phyloP scores from a whole-genome alignment of 2,888 invertebrate genomes.

The Fabriciana adippe region DNA sequence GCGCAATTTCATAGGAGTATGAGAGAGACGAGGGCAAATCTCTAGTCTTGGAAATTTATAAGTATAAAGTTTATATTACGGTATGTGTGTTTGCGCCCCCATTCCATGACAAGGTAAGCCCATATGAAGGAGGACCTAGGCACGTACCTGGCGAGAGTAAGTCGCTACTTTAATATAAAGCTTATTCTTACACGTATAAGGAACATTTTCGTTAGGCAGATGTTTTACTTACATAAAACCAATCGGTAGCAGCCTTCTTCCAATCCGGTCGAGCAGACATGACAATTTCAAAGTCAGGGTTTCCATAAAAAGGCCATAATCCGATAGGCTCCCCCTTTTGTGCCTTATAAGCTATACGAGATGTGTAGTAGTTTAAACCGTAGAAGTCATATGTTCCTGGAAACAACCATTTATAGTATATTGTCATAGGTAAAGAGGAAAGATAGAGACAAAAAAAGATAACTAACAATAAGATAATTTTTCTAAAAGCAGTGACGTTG shows the following conservation, averaged over 20 bases:
- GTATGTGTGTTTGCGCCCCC: no score
- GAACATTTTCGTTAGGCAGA: background rate
- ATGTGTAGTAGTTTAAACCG: slow-evolving; percentile 84
- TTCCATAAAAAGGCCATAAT: slow-evolving; percentile 24
- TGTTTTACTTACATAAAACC: slow-evolving; percentile 47
- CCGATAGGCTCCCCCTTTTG: slow-evolving; percentile 45
- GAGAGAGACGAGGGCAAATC: no score
- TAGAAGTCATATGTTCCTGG: slow-evolving; percentile 81
- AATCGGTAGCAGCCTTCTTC: slow-evolving; percentile 38
- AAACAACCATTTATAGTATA: background rate
- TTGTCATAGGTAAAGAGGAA: background rate
- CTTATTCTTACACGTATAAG: background rate
- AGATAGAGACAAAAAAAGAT: no score
- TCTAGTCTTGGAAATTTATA: no score
- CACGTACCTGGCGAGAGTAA: no score
- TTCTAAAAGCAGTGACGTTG: background rate
- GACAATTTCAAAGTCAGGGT: slow-evolving; percentile 24
- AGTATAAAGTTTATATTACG: no score
- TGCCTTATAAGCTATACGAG: slow-evolving; percentile 54
- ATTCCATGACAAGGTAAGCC: no score
- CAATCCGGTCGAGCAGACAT: slow-evolving; percentile 41
- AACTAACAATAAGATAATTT: no score
- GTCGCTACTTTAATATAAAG: background rate
- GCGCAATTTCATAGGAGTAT: no score
- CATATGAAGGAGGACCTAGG: no score